These are phyloP conservation scores for Cyclophora punctaria DNA, from an alignment of 2,888 invertebrate species.

Conservation along the genomic window DNA sequence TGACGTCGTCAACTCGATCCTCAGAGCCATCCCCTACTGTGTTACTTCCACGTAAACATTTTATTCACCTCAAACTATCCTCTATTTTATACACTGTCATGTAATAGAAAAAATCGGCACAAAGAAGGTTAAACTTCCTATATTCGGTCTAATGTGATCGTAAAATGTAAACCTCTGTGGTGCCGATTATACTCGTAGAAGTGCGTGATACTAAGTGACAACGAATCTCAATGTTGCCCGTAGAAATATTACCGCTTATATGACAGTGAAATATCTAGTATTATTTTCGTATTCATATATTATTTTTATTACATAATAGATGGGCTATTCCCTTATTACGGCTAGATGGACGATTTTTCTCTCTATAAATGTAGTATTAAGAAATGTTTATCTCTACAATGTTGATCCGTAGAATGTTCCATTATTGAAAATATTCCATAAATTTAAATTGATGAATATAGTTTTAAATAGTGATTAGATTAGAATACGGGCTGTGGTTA, in stretches of 20 bases:
- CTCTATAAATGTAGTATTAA: not conserved
- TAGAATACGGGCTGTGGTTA: constrained; percentile 8
- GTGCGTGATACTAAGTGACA: too few relatives aligned
- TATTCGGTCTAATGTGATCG: too few relatives aligned
- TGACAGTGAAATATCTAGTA: constrained; percentile 26
- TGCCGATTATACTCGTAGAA: too few relatives aligned
- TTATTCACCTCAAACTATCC: not conserved
- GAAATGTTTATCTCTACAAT: not conserved
- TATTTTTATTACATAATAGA: constrained; percentile 21
- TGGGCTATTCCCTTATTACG: constrained; percentile 7
- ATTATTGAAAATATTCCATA: too few relatives aligned
- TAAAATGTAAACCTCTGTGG: too few relatives aligned
- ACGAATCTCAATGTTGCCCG: constrained; percentile 6
- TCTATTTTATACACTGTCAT: constrained; percentile 6
- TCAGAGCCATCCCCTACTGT: constrained; percentile 62
- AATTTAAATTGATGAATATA: too few relatives aligned
- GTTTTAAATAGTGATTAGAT: not conserved
- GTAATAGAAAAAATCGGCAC: not conserved
- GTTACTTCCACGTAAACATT: constrained; percentile 40
- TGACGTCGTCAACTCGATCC: constrained; percentile 54
- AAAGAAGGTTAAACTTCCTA: too few relatives aligned
- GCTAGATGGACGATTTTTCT: constrained; percentile 1
- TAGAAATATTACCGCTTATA: constrained; percentile 6
- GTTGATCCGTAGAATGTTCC: too few relatives aligned
- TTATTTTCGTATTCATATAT: constrained; percentile 31